Evolutionary conservation across 2,113 vertebrate genomes (phyloP), one percentile per base, ranked within the genome.

Genomic region (Numida meleagris): DNA sequence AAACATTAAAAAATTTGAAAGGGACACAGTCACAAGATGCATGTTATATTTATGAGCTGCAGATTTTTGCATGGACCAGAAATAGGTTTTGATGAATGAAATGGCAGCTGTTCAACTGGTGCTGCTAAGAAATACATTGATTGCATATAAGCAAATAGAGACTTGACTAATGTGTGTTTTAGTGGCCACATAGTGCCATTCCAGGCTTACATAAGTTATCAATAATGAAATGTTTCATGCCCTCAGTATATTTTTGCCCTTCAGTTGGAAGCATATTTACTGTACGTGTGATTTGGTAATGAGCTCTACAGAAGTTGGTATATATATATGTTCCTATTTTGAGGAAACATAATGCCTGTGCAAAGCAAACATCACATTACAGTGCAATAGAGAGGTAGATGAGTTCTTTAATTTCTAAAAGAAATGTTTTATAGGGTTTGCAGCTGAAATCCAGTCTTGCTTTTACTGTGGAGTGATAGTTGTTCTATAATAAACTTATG

Each of bases 71-170:
- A 15, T 18, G 27, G 21, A 25, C 43, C 75, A 83, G 72, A 50
- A 95, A 29, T 4, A 76, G 50, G 24, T 88, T 86, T 74, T 77
- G 38, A 43, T 89, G 88, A 71, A 76, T 88, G 72, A 71, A 94
- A 72, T 50, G 57, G 38, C 43, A 65, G 24, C 33, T 36, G 38
- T 88, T 93, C 63, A 86, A 46, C 55, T 82, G 27, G 4, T 74
- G 59, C 33, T 94, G 53, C 27, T 92, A n/a, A 82, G 62, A 86
- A 91, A 78, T 59, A 14, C 40, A n/a, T 36, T 57, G 34, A n/a
- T 77, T 75, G 27, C 51, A 53, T 57, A 43, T 61, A 83, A 89
- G 20, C 68, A 92, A 88, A 74, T 65, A 91, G 59, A 53, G 40
- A 66, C 76, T 36, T 80, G 62, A 84, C 29, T 92, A 36, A 57